Evolutionary conservation across 1,140 invertebrate genomes (phyloP).

Genomic region (Drosophila simulans): DNA sequence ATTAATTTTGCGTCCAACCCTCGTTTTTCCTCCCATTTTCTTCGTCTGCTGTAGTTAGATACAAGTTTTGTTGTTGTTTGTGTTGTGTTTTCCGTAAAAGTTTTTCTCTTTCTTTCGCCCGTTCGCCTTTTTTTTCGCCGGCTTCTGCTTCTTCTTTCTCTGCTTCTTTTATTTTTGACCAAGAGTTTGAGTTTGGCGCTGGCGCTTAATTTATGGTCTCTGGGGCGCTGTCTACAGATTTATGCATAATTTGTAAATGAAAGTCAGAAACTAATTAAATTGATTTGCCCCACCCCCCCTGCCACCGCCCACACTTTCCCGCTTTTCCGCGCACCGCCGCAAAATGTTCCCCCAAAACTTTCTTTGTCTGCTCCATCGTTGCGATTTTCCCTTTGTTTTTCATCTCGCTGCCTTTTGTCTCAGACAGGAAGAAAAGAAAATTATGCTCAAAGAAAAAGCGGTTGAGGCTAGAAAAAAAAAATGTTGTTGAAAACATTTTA

Average conservation of each 20-base stretch:
- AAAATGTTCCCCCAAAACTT: conserved; percentile 18
- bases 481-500: conserved; percentile 9
- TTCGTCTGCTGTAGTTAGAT: conserved; percentile 66
- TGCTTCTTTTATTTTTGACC: conserved; percentile 25
- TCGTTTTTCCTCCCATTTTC: conserved; percentile 34
- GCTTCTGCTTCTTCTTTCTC: not conserved
- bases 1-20: conserved; percentile 81
- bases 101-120: conserved; percentile 34
- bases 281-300: conserved; percentile 57
- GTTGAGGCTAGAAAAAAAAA: not conserved
- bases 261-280: conserved; percentile 82
- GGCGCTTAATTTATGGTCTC: conserved; percentile 80
- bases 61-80: conserved; percentile 72
- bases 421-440: conserved; percentile 11
- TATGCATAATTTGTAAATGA: conserved; percentile 82
- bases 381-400: conserved; percentile 42
- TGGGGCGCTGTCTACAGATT: conserved; percentile 79
- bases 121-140: conserved; percentile 1
- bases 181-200: conserved; percentile 59
- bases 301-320: no score
- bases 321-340: not conserved
- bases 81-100: conserved; percentile 53
- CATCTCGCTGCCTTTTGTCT: conserved; percentile 7
- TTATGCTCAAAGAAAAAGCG: conserved; percentile 17
- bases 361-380: conserved; percentile 30